Percentiles rank a stretch among this genome's conserved stretches.
phyloP scores from a whole-genome alignment of 2,888 invertebrate species.

The Archips xylosteana region DNA sequence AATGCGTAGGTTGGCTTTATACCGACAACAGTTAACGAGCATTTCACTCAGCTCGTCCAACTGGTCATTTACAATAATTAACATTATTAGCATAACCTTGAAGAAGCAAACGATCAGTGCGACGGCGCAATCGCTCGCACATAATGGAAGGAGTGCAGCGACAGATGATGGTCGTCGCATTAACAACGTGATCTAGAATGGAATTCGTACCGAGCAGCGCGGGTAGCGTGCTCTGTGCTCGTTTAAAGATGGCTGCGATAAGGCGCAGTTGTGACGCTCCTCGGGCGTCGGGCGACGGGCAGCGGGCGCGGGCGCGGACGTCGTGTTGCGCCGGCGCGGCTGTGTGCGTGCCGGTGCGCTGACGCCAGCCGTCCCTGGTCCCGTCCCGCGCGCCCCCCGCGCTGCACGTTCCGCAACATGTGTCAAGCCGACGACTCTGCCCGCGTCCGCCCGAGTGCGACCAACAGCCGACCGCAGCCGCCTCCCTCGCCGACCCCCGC shows the following conservation, averaged over 20 bases:
- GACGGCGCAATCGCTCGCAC: conserved; percentile 55
- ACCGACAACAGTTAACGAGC: conserved; percentile 59
- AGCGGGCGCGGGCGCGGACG: conserved; percentile 46
- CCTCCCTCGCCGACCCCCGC: conserved; percentile 74
- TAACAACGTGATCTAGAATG: conserved; percentile 70
- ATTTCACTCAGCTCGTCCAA: conserved; percentile 70
- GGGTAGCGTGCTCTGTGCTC: conserved; percentile 80
- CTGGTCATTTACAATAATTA: conserved; percentile 60
- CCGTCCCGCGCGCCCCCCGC: conserved; percentile 50
- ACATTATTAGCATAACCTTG: conserved; percentile 72
- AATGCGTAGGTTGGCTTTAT: conserved; percentile 24
- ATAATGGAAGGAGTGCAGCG: conserved; percentile 74
- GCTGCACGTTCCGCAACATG: conserved; percentile 82
- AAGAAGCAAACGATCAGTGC: conserved; percentile 59
- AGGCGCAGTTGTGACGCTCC: conserved; percentile 78
- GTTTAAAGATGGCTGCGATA: conserved; percentile 85
- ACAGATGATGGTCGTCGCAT: conserved; percentile 66
- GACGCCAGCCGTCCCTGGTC: conserved; percentile 72
- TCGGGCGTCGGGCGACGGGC: conserved; percentile 60
- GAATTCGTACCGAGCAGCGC: conserved; percentile 80
- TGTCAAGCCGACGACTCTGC: conserved; percentile 64
- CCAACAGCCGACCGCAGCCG: conserved; percentile 65
- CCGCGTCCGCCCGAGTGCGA: conserved; percentile 58
- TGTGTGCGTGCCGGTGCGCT: conserved; percentile 71
- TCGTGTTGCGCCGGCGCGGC: conserved; percentile 67